These are phyloP conservation scores for Dasypolia templi DNA, from an alignment of 2,888 invertebrate genomes.

Conservation along the genomic window DNA sequence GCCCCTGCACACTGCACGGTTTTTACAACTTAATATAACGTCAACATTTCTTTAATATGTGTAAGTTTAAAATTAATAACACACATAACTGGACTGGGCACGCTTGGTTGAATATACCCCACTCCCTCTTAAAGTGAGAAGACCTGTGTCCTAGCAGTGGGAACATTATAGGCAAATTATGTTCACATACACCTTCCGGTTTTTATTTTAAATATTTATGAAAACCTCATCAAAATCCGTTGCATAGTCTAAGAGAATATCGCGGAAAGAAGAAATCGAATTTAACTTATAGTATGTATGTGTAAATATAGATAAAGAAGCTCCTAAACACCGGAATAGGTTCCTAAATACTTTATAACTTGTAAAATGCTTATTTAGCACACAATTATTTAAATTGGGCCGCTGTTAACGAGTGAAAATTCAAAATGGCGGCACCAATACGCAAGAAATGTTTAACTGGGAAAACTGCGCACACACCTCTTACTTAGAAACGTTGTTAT, in stretches of 20 bases:
- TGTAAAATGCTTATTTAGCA: background rate
- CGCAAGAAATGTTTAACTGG: background rate
- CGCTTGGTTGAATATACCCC: too few species aligned
- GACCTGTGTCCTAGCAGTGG: too few species aligned
- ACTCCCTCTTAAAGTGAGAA: too few species aligned
- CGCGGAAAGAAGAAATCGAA: background rate
- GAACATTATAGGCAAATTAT: too few species aligned
- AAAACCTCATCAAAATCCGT: background rate
- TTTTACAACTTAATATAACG: background rate
- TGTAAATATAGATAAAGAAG: background rate
- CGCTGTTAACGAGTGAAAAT: constrained; percentile 5
- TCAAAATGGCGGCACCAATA: constrained; percentile 46
- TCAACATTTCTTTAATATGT: background rate
- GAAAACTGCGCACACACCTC: constrained; percentile 46
- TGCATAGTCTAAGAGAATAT: background rate
- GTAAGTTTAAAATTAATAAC: background rate
- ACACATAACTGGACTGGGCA: too few species aligned
- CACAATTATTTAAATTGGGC: constrained; percentile 9
- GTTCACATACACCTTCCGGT: background rate
- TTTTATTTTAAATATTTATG: background rate
- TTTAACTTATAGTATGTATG: background rate
- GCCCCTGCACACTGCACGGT: background rate
- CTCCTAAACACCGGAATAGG: background rate
- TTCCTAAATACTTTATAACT: background rate
- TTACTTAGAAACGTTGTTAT: constrained; percentile 5